A percentile compares a stretch with the other conserved stretches of the same genome.
These are phyloP conservation scores for Drosophila takahashii DNA, from an alignment of 1,140 invertebrate genomes.

Conservation along the genomic window DNA sequence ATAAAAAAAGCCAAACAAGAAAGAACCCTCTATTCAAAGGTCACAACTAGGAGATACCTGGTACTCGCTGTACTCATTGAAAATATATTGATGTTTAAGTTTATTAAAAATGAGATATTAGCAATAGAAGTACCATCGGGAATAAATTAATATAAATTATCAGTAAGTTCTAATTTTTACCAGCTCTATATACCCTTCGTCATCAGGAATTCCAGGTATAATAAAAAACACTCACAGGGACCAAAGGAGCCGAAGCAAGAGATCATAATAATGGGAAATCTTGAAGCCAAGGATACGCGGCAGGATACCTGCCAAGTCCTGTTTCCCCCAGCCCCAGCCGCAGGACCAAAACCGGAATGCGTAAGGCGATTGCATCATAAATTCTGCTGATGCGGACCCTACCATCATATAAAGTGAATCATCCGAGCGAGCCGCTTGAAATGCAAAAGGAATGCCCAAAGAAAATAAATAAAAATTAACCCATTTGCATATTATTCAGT, in stretches of 20 bases:
- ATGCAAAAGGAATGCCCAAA: conserved; percentile 35
- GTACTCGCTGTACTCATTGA: neutral
- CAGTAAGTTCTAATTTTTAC: neutral
- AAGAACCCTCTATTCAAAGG: neutral
- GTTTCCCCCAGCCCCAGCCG: conserved; percentile 4
- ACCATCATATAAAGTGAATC: conserved; percentile 56
- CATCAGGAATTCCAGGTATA: neutral
- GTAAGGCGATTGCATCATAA: conserved; percentile 77
- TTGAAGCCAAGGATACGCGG: conserved; percentile 78
- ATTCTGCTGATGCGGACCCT: conserved; percentile 56
- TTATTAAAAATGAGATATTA: no score
- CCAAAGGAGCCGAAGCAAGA: conserved; percentile 60
- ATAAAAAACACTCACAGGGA: conserved; percentile 33
- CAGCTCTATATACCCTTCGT: neutral
- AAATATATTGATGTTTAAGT: neutral
- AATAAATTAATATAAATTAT: neutral
- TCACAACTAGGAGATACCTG: conserved; percentile 6
- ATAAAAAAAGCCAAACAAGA: conserved; percentile 8
- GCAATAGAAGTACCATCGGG: neutral
- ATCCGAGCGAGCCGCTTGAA: conserved; percentile 29
- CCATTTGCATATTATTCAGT: conserved; percentile 76
- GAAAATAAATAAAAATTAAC: conserved; percentile 79
- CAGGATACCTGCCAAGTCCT: conserved; percentile 69
- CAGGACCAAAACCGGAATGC: conserved; percentile 51
- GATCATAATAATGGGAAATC: conserved; percentile 78